A percentile compares a stretch with the other conserved stretches of the same genome.
These are phyloP conservation scores for Melanogrammus aeglefinus DNA, from an alignment of 2,797 vertebrate species.

Conservation along the genomic window DNA sequence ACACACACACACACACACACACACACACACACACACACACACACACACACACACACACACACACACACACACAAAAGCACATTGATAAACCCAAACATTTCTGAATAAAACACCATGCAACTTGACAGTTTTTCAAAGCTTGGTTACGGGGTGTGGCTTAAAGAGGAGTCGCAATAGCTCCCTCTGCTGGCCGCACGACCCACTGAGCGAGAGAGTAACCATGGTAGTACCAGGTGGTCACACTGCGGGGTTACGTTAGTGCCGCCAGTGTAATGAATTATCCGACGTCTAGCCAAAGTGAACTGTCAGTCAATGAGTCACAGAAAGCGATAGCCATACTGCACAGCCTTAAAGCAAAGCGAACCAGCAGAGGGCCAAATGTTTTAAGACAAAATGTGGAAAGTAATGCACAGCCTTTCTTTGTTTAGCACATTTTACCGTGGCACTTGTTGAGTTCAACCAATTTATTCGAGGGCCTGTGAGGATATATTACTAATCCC, in stretches of 20 bases:
- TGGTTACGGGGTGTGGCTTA: not conserved
- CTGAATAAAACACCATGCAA: not conserved
- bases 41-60: too few species aligned
- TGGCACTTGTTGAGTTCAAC: not conserved
- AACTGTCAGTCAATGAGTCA: not conserved
- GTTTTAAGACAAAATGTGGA: not conserved
- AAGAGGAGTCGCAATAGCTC: conserved; percentile 53
- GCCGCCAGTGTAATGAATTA: not conserved
- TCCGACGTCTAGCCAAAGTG: not conserved
- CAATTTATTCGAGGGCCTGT: not conserved
- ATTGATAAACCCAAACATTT: not conserved
- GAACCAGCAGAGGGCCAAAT: not conserved
- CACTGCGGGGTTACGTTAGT: not conserved
- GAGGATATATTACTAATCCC: not conserved
- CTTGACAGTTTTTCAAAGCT: not conserved
- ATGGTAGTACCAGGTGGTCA: not conserved
- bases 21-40: too few species aligned
- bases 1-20: too few species aligned
- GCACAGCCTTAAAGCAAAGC: not conserved
- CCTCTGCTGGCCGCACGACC: conserved; percentile 55
- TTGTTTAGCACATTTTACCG: not conserved
- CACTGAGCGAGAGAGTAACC: not conserved
- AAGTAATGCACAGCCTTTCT: not conserved
- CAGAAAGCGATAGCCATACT: not conserved
- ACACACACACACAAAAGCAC: too few species aligned